Percentiles rank a stretch among this genome's conserved stretches.
phyloP scores from a whole-genome alignment of 2,113 vertebrate genomes.

The Sporophila hypoxantha region DNA sequence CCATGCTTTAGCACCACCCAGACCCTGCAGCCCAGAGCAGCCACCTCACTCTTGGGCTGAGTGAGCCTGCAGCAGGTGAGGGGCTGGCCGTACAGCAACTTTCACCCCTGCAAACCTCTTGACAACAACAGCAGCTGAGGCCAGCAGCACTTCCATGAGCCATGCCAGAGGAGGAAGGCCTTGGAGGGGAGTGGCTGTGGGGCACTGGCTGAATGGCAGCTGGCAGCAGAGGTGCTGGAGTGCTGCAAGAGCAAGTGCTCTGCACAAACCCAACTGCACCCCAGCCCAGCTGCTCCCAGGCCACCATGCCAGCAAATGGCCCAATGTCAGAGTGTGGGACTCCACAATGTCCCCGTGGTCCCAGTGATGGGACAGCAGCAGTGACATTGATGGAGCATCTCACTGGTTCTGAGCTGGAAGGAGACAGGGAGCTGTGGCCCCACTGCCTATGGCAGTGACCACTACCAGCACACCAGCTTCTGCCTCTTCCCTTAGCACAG shows the following conservation, averaged over 20 bases:
- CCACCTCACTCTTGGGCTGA: neutral
- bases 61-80: neutral
- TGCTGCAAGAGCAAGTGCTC: rapidly evolving
- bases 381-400: neutral
- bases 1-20: rapidly evolving
- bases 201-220: neutral
- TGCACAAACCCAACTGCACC: neutral
- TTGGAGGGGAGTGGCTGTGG: neutral
- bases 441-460: neutral
- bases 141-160: rapidly evolving
- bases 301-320: neutral
- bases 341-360: neutral
- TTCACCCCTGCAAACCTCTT: neutral
- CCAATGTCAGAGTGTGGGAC: neutral
- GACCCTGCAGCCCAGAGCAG: neutral
- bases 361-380: neutral
- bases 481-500: neutral
- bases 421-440: neutral
- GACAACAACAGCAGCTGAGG: neutral
- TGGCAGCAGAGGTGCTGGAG: neutral
- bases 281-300: neutral
- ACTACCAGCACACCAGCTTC: neutral
- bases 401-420: rapidly evolving
- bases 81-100: neutral
- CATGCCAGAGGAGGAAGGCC: rapidly evolving